These are phyloP conservation scores for Anoplopoma fimbria DNA, from an alignment of 2,113 vertebrate genomes.

Conservation along the genomic window DNA sequence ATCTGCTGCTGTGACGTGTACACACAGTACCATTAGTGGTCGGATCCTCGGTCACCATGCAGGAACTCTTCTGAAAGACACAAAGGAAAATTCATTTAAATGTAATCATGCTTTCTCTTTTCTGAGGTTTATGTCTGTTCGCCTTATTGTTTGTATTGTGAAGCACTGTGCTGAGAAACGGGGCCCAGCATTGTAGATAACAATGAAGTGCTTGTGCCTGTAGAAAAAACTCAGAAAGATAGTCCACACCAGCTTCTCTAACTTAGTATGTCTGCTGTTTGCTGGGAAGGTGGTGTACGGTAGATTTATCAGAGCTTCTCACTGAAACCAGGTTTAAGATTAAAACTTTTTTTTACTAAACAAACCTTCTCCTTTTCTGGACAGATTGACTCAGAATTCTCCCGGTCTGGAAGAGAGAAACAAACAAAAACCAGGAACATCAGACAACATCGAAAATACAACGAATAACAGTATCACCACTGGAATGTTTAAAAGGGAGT, in stretches of 20 bases:
- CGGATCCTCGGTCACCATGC: constrained; percentile 50
- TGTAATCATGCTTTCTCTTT: too few relatives aligned
- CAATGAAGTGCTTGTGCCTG: too few relatives aligned
- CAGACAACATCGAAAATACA: not conserved
- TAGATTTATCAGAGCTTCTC: not conserved
- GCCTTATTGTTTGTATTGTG: not conserved
- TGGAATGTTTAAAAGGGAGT: not conserved
- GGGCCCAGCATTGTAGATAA: not conserved
- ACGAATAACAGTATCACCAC: not conserved
- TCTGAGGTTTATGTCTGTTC: too few relatives aligned
- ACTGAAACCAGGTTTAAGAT: too few relatives aligned
- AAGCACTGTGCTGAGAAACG: not conserved
- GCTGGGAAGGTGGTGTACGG: not conserved
- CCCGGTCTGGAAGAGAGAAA: constrained; percentile 35
- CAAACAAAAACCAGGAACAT: not conserved
- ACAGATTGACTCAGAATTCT: constrained; percentile 8
- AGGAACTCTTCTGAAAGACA: constrained; percentile 54
- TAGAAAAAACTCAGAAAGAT: too few relatives aligned
- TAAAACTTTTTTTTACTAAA: not conserved
- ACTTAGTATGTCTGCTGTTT: not conserved
- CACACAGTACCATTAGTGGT: constrained; percentile 50
- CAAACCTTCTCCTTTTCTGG: constrained; percentile 65
- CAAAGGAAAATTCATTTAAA: not conserved
- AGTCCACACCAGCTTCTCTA: not conserved
- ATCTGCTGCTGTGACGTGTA: not conserved